Evolutionary conservation across 1,140 invertebrate species (phyloP), one percentile per base, ranked within the genome.

Genomic region (Zaprionus tsacasi): DNA sequence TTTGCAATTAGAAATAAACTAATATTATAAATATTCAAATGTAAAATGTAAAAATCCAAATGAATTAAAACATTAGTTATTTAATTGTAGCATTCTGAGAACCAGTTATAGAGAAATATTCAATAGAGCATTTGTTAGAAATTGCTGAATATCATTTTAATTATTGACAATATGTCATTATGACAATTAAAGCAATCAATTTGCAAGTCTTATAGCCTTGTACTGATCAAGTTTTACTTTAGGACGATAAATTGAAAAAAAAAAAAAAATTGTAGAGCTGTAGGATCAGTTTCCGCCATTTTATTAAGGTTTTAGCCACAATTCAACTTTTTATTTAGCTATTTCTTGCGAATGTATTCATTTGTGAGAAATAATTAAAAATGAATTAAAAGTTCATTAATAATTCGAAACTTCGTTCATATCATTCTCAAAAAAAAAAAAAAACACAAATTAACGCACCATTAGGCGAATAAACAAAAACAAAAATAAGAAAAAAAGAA

Each of bases 341-440:
- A 13, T 64, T 54, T 54, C 33, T 36, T 2, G 21, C 4, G 27
- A 54, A 7, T 25, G 15, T 25, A 33, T 10, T 38, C 25, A 33
- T 63, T 21, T 21, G n/a, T 3, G 63, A 71, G 63, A 80, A 79
- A 83, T 80, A 74, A 87, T 87, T 87, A 87, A 78, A 87, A 88
- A 88, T 74, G 74, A 83, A 88, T 87, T 88, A 87, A 83, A 60
- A 82, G 74, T 80, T 83, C 82, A 87, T 87, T 87, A 87, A 80
- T 88, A 72, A 87, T 87, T 54, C 69, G 71, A 71, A 45, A 43
- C 25, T 68, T 70, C 56, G n/a, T 69, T 73, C 35, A 70, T 71
- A 73, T 72, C 52, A 70, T 66, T 52, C 38, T 60, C 27, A 30
- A 30, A 30, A 30, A 30, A 30, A 3, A 21, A 21, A 75, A 73